These are phyloP conservation scores for Phymatocera aterrima DNA, from an alignment of 2,888 invertebrate genomes.

Conservation along the genomic window DNA sequence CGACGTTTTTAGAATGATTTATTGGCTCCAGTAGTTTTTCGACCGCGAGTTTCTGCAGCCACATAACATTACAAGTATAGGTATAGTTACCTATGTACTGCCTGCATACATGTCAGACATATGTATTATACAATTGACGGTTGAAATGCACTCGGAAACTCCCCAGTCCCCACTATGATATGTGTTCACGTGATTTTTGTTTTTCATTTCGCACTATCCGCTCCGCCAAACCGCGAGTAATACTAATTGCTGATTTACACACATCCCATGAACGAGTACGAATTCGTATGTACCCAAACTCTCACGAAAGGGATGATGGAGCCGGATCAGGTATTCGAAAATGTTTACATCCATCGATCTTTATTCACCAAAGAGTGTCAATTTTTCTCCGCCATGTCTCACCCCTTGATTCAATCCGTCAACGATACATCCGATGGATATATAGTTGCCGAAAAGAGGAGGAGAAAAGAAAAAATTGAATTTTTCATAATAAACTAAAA, in stretches of 20 bases:
- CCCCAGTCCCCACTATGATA: neutral
- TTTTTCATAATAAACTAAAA: neutral
- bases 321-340: too few species aligned
- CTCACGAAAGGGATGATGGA: neutral
- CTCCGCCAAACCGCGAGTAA: neutral
- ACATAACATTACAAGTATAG: neutral
- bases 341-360: neutral
- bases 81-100: neutral
- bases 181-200: constrained; percentile 2
- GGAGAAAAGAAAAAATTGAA: neutral
- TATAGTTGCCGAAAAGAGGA: too few species aligned
- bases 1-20: constrained; percentile 36
- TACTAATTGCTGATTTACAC: constrained; percentile 19
- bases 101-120: neutral
- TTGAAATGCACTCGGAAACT: constrained; percentile 20
- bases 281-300: neutral
- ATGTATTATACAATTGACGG: constrained; percentile 4
- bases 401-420: too few species aligned
- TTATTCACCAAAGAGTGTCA: too few species aligned
- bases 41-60: neutral
- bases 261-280: neutral
- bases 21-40: constrained; percentile 16
- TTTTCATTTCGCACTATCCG: neutral
- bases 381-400: too few species aligned
- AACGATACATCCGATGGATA: too few species aligned